These are phyloP conservation scores for Hypolimnas misippus DNA, from an alignment of 2,888 invertebrate species.

Conservation along the genomic window DNA sequence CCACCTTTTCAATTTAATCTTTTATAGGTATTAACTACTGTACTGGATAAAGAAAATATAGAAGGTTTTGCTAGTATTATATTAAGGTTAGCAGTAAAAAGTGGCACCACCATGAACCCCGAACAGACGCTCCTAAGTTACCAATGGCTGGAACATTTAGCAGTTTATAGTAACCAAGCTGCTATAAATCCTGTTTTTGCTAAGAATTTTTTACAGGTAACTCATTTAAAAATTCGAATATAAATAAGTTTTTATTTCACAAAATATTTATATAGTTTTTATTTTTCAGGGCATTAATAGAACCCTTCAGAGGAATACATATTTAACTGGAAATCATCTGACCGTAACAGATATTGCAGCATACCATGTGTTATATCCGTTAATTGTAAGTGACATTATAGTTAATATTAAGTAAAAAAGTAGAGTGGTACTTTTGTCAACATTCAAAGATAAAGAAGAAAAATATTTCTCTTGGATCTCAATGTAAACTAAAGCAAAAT, in stretches of 20 bases:
- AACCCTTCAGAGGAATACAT: conserved; percentile 65
- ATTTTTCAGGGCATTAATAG: conserved; percentile 72
- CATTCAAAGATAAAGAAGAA: not conserved
- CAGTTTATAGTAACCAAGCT: conserved; percentile 81
- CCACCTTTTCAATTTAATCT: not conserved
- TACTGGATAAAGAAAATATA: conserved; percentile 69
- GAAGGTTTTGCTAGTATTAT: conserved; percentile 83
- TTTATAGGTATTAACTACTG: conserved; percentile 81
- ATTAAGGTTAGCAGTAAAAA: conserved; percentile 71
- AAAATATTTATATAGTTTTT: not conserved
- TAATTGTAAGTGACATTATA: conserved; percentile 82
- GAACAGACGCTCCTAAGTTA: conserved; percentile 76
- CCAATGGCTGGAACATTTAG: conserved; percentile 88
- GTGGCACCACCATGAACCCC: conserved; percentile 62
- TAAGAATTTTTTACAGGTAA: conserved; percentile 80
- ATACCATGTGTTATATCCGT: conserved; percentile 86
- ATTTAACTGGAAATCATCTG: conserved; percentile 67
- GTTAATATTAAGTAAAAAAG: no score
- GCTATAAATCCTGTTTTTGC: conserved; percentile 67
- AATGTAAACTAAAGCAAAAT: no score
- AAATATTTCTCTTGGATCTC: no score
- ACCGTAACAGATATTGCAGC: conserved; percentile 88
- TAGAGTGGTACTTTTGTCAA: no score
- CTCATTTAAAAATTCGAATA: not conserved
- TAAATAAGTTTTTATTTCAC: not conserved